Conservation (phyloP, 2,797 vertebrate species). For the Naso thynnoides region DNA sequence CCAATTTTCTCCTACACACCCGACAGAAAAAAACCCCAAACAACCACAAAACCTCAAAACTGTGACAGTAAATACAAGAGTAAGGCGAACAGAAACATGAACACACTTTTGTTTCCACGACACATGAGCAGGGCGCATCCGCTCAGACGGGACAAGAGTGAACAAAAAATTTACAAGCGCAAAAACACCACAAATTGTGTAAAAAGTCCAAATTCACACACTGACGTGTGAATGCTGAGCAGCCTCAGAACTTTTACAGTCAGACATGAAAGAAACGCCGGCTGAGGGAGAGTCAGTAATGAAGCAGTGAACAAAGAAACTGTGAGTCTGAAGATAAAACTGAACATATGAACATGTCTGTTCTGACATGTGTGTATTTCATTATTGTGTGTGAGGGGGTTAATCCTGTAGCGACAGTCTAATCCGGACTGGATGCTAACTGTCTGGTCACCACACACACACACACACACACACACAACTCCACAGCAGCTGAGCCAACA, state of each 20-base stretch:
- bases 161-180: constrained; percentile 21
- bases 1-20: neutral
- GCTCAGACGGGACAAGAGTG: constrained; percentile 15
- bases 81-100: neutral
- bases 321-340: neutral
- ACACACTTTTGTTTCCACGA: neutral
- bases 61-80: constrained; percentile 6
- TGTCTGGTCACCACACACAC: constrained; percentile 42
- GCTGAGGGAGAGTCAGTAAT: constrained; percentile 33
- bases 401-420: constrained; percentile 64
- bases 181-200: constrained; percentile 20
- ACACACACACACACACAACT: constrained; percentile 28
- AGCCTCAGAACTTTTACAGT: constrained; percentile 62
- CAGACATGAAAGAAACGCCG: constrained; percentile 49
- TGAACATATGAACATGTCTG: too few relatives aligned
- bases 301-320: constrained; percentile 25
- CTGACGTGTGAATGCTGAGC: constrained; percentile 29
- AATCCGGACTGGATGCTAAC: constrained; percentile 55
- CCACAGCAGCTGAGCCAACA: constrained; percentile 62
- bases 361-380: constrained; percentile 19
- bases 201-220: constrained; percentile 32
- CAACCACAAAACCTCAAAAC: constrained; percentile 19
- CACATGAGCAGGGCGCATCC: neutral
- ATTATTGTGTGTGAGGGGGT: constrained; percentile 28
- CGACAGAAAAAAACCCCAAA: constrained; percentile 10